Evolutionary conservation across 2,797 vertebrate genomes (phyloP), one percentile per base, ranked within the genome.

Genomic region (Enteromius unitaeniatus): DNA sequence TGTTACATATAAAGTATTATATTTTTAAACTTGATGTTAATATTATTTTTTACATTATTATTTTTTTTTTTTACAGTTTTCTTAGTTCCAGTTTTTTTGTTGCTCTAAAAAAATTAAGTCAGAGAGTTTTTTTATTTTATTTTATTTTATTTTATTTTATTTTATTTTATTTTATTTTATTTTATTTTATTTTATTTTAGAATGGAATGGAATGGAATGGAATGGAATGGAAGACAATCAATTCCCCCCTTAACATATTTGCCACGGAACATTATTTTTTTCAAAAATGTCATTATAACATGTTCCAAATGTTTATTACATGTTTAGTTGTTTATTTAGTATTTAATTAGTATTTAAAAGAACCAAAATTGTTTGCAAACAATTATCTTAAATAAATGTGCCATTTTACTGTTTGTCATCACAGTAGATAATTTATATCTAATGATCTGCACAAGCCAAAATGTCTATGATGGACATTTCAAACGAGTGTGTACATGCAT

Each of bases 391-490:
- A 34, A 55, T 2, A 14, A 55, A 34, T 55, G 6, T 34, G 2
- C 17, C 10, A 75, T 75, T 3, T 55, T 34, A 55, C 13, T 72
- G 3, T 47, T 47, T 47, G 14, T 37, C 34, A 6, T 53, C 73
- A 53, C 73, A n/a, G 51, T 58, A 40, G 13, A 64, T 64, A 15
- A 17, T 62, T 5, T 45, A 62, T 49, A 65, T 78, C 6, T 78
- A 17, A n/a, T 55, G 21, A 55, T 23, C 3, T 40, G n/a, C 51
- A 55, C 3, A 13, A 55, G 11, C 31, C 55, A 47, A 34, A 26
- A 49, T 73, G 45, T 70, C 31, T 78, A 7, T 64, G 55, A 62
- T 53, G 37, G 34, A 74, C 45, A 45, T 53, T 68, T 73, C 8
- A 19, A 23, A 19, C 28, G 17, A 51, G 31, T 42, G 62, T 85